Evolutionary conservation across 2,797 vertebrate species (phyloP).

Genomic region (Gobionotothen gibberifrons): DNA sequence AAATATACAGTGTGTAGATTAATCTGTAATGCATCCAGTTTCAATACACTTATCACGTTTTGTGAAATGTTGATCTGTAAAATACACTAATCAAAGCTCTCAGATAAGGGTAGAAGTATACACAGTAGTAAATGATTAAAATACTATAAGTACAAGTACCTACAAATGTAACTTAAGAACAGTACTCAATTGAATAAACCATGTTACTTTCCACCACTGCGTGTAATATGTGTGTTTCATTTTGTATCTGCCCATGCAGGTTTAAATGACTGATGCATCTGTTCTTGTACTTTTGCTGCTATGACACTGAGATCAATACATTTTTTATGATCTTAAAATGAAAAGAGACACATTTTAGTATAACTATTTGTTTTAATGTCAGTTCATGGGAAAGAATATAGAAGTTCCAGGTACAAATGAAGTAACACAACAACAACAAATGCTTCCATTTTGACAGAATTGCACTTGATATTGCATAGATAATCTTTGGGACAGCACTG

Average conservation of each 20-base stretch:
- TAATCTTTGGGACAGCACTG: conserved; percentile 35
- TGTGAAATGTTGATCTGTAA: neutral
- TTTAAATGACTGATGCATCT: neutral
- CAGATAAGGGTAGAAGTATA: neutral
- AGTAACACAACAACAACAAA: neutral
- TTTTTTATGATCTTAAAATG: neutral
- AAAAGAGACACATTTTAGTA: neutral
- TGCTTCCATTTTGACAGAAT: neutral
- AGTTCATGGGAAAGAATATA: neutral
- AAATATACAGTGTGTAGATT: neutral
- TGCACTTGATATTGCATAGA: conserved; percentile 1
- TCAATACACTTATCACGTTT: neutral
- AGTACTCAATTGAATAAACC: neutral
- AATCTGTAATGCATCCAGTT: neutral
- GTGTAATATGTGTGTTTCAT: neutral
- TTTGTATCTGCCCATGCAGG: neutral
- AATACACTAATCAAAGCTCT: neutral
- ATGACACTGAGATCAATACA: neutral
- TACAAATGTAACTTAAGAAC: neutral
- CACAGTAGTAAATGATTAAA: neutral
- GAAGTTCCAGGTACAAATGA: conserved; percentile 17
- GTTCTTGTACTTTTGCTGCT: neutral
- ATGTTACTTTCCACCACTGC: neutral
- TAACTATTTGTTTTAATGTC: conserved; percentile 29
- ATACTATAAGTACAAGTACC: neutral